Conservation (phyloP, 2,888 invertebrate genomes). For the Hesperia comma region DNA sequence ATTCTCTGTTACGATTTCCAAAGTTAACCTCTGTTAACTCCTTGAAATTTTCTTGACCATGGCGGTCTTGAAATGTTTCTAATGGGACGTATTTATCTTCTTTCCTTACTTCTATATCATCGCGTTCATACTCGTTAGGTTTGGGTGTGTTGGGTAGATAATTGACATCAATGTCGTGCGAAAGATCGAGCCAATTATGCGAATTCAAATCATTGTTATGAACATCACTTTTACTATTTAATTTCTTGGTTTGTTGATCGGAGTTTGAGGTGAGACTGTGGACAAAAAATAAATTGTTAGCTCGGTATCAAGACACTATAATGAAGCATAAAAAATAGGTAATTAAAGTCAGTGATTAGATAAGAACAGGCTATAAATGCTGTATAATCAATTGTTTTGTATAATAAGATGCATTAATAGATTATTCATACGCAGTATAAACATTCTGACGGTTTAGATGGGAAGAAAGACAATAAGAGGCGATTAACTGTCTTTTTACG, state of each 20-base stretch:
- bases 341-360: too few species aligned
- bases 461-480: too few species aligned
- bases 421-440: too few species aligned
- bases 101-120: conserved; percentile 60
- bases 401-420: too few species aligned
- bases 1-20: conserved; percentile 19
- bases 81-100: conserved; percentile 59
- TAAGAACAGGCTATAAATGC: too few species aligned
- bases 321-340: too few species aligned
- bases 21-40: background rate
- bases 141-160: conserved; percentile 53
- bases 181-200: conserved; percentile 61
- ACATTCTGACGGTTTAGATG: too few species aligned
- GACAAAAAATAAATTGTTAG: background rate
- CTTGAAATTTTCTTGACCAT: conserved; percentile 2
- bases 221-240: background rate
- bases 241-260: background rate
- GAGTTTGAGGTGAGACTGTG: conserved; percentile 12
- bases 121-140: conserved; percentile 55
- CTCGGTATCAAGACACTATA: too few species aligned
- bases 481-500: too few species aligned
- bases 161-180: conserved; percentile 73
- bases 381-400: too few species aligned
- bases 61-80: background rate
- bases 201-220: conserved; percentile 30